These are phyloP conservation scores for Melanogrammus aeglefinus DNA, from an alignment of 2,797 vertebrate species.

Conservation along the genomic window DNA sequence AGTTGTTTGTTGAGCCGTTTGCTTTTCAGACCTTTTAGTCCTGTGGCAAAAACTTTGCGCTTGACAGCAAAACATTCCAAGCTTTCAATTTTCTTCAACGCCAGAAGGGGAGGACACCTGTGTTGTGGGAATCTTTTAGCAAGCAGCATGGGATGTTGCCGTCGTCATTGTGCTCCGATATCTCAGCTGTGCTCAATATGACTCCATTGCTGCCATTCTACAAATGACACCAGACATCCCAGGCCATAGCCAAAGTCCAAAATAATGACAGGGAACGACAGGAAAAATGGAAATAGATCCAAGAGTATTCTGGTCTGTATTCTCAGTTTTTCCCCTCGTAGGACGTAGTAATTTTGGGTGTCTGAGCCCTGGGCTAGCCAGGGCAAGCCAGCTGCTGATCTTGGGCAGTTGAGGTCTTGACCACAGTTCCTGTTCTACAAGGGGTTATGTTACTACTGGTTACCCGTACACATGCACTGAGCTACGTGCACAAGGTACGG, in stretches of 20 bases:
- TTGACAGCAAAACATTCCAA: slow-evolving; percentile 63
- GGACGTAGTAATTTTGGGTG: slow-evolving; percentile 64
- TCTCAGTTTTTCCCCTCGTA: slow-evolving; percentile 53
- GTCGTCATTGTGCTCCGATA: slow-evolving; percentile 52
- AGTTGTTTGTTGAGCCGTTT: slow-evolving; percentile 66
- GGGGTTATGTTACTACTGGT: slow-evolving; percentile 8
- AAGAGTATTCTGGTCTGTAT: slow-evolving; percentile 56
- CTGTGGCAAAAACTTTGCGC: slow-evolving; percentile 48
- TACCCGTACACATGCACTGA: slow-evolving; percentile 17
- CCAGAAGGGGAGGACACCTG: slow-evolving; percentile 15
- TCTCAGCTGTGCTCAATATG: slow-evolving; percentile 59
- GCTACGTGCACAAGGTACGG: background rate
- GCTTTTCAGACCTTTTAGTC: slow-evolving; percentile 47
- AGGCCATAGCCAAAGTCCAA: slow-evolving; percentile 42
- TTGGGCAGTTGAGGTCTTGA: slow-evolving; percentile 37
- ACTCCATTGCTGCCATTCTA: slow-evolving; percentile 44
- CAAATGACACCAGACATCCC: slow-evolving; percentile 31
- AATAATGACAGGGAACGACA: slow-evolving; percentile 49
- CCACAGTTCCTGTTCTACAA: slow-evolving; percentile 57
- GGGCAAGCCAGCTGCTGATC: slow-evolving; percentile 41
- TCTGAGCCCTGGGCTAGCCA: slow-evolving; percentile 45
- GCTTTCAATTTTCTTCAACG: slow-evolving; percentile 39
- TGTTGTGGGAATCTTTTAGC: slow-evolving; percentile 20
- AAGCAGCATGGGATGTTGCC: slow-evolving; percentile 53
- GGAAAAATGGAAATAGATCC: slow-evolving; percentile 56